Conservation (phyloP, 2,797 vertebrate genomes). For the Bradypus variegatus region DNA sequence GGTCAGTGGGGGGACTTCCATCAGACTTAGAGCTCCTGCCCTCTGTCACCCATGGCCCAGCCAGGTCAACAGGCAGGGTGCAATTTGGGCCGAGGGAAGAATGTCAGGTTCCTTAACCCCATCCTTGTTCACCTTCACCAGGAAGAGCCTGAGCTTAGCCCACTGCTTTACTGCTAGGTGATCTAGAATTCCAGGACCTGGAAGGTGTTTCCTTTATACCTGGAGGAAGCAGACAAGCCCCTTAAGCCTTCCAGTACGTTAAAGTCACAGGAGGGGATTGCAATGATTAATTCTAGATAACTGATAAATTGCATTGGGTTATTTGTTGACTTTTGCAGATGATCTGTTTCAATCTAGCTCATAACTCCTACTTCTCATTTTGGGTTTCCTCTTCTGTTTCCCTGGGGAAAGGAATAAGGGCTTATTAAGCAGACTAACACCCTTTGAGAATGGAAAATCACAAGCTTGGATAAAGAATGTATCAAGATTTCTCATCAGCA, state of each 20-base stretch:
- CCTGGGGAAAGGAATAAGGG: constrained; percentile 32
- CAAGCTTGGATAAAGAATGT: not conserved
- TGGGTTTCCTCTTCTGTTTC: constrained; percentile 29
- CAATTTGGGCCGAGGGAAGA: not conserved
- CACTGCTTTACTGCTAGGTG: not conserved
- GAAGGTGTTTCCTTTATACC: not conserved
- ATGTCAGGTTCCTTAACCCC: not conserved
- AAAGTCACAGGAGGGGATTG: not conserved
- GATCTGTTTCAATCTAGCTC: not conserved
- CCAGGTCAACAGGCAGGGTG: not conserved
- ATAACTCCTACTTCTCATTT: not conserved
- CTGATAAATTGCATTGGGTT: accelerated
- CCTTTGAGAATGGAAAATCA: not conserved
- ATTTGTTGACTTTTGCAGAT: not conserved
- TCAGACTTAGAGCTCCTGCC: constrained; percentile 29
- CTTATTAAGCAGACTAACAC: constrained; percentile 17
- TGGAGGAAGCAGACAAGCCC: not conserved
- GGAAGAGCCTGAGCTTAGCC: not conserved
- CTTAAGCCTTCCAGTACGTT: not conserved
- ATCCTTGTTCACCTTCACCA: not conserved
- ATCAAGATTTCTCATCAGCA: not conserved
- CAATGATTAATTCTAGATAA: not conserved
- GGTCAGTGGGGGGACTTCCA: constrained; percentile 86
- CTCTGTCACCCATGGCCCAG: not conserved
- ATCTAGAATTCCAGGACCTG: not conserved